Base-by-base conservation (phyloP, 2,797 vertebrate genomes). In the Brachyalestes nurse region DNA sequence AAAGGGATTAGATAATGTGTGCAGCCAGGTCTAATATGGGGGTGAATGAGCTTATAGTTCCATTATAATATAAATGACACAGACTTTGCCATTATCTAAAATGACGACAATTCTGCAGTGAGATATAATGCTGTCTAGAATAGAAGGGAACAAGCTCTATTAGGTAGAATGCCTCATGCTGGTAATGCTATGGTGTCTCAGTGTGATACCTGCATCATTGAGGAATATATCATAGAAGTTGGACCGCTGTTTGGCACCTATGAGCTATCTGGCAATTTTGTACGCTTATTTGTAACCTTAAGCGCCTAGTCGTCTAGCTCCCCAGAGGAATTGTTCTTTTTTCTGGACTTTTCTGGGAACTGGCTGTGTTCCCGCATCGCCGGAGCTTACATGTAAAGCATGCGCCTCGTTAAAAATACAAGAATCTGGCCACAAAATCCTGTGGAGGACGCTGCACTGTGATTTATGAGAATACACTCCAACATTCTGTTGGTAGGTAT, bases 141-240 rank as follows among this genome's bases (percentile, higher is more conserved):
- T 45, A 51, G 49, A 78, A 60, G 28, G n/a, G 28, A 77, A 64
- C 61, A 21, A 70, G 67, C 40, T 34, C 34, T 25, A 82, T 77
- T 76, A 75, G 74, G 58, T 75, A 49, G 70, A 82, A 38, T 42
- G 60, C 72, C 75, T 64, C 82, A 82, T 83, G 85, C 66, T 69
- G 81, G 38, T 85, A 84, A 82, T 82, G 51, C 51, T 70, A 14
- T 69, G n/a, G 79, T 34, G 61, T 77, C 83, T 75, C 72, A 14
- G 21, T 78, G 61, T 83, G 58, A 66, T 81, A 78, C 61, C 75
- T 81, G 78, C 61, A 75, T 83, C 79, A 74, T 58, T 66, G 80
- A 76, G 79, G 60, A 87, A 86, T 82, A 82, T 38, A 74, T 84
- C 75, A 45, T 51, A 79, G 72, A 53, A 34, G 45, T 23, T 17